phyloP scores from a whole-genome alignment of 2,797 vertebrate species.

The Sandelia bainsii region DNA sequence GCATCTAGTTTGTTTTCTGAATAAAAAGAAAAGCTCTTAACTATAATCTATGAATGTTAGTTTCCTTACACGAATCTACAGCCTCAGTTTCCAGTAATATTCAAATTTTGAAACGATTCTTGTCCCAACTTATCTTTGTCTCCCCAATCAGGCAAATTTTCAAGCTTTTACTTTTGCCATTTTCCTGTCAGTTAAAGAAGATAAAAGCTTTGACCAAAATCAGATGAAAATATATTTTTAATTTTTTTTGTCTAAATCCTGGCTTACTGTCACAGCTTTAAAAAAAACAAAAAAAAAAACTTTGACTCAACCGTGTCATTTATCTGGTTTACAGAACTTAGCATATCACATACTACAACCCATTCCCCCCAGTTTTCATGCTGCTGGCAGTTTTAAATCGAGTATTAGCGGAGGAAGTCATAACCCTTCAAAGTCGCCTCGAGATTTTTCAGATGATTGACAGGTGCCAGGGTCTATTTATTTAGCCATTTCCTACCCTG shows the following conservation, averaged over 20 bases:
- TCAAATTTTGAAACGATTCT: not conserved
- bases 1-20: not conserved
- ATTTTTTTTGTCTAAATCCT: constrained; percentile 4
- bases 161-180: not conserved
- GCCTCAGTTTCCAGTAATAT: not conserved
- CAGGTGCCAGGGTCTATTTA: constrained; percentile 41
- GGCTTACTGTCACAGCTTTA: constrained; percentile 11
- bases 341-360: not conserved
- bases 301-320: constrained; percentile 12
- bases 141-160: not conserved
- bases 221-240: not conserved
- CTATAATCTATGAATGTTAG: not conserved
- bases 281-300: not conserved
- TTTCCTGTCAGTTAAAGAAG: not conserved
- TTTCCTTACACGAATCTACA: not conserved
- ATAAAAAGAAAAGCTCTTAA: not conserved
- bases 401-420: constrained; percentile 8
- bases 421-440: constrained; percentile 21
- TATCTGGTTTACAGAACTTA: constrained; percentile 6
- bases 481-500: constrained; percentile 22
- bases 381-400: constrained; percentile 30
- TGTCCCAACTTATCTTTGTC: too few species aligned
- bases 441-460: constrained; percentile 47
- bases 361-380: not conserved
- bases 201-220: not conserved